These are phyloP conservation scores for Zapornia atra DNA, from an alignment of 2,113 vertebrate species.

Conservation along the genomic window DNA sequence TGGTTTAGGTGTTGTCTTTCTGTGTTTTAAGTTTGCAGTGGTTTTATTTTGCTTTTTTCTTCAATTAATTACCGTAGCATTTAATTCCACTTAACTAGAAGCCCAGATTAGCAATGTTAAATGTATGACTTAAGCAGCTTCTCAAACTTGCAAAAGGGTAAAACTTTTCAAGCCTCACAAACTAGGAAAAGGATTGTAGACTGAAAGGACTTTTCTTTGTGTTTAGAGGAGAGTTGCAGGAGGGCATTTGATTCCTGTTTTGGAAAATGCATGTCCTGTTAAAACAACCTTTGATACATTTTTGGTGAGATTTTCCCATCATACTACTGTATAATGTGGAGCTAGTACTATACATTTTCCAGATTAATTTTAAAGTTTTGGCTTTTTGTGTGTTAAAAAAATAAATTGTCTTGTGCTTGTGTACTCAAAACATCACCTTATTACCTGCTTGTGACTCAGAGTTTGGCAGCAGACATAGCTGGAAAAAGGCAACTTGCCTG, in stretches of 20 bases:
- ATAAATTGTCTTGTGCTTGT: neutral
- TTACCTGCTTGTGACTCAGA: neutral
- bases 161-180: neutral
- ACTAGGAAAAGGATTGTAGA: neutral
- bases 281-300: neutral
- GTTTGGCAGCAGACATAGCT: neutral
- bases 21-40: neutral
- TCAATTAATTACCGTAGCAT: neutral
- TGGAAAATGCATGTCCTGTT: neutral
- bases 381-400: neutral
- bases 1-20: neutral
- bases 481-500: neutral
- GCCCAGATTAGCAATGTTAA: neutral
- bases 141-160: neutral
- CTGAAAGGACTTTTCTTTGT: neutral
- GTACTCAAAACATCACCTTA: neutral
- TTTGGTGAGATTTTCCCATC: neutral
- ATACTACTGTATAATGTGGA: neutral
- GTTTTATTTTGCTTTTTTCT: neutral
- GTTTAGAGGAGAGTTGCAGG: neutral
- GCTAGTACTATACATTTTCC: neutral
- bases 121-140: neutral
- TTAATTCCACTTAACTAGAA: neutral
- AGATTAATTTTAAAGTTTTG: neutral
- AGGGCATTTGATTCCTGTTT: neutral